Base-by-base conservation (phyloP, 2,113 vertebrate species). In the Ranitomeya imitator region DNA sequence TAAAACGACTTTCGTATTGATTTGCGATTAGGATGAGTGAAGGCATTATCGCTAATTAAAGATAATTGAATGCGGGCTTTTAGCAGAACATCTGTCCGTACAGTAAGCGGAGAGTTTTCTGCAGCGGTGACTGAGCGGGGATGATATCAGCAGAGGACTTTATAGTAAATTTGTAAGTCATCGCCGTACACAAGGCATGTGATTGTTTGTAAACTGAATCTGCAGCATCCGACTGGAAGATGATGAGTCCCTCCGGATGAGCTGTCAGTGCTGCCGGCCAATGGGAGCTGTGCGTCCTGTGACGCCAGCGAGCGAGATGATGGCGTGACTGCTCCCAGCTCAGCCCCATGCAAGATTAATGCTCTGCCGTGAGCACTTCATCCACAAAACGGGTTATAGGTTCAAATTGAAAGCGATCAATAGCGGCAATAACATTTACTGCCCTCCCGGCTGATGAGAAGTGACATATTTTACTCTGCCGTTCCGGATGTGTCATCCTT, bases 121-220 rank as follows among this genome's bases (percentile, higher is more conserved):
- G 54, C 21, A 16, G 69, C 5, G 65, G 60, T 89, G 87, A 89
- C 87, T 84, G 12, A 67, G 73, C 21, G 61, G 83, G 67, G 80
- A 67, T 89, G 87, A 89, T 83, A 85, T 88, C 87, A 89, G 87
- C 82, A 61, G 12, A 2, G 57, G 45, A 84, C 74, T 79, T 89
- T 89, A 89, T 89, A 89, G 87, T 89, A 89, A 85, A 89, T 89
- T 31, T 79, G 73, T 89, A 69, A 85, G 87, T 84, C 87, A 79
- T 69, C 60, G 16, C 71, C 59, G 19, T 12, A 73, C 59, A 67
- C 67, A 10, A 15, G 67, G 87, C 87, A 89, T 85, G 82, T 89
- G 81, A 84, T 89, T 89, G 87, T 89, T 89, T 85, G 87, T 84
- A 89, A 89, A 73, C 73, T 63, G 74, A 54, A 69, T 85, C 87